Evolutionary conservation across 2,888 invertebrate genomes (phyloP), one percentile per base, ranked within the genome.

Genomic region (Cyclophora albipunctata): DNA sequence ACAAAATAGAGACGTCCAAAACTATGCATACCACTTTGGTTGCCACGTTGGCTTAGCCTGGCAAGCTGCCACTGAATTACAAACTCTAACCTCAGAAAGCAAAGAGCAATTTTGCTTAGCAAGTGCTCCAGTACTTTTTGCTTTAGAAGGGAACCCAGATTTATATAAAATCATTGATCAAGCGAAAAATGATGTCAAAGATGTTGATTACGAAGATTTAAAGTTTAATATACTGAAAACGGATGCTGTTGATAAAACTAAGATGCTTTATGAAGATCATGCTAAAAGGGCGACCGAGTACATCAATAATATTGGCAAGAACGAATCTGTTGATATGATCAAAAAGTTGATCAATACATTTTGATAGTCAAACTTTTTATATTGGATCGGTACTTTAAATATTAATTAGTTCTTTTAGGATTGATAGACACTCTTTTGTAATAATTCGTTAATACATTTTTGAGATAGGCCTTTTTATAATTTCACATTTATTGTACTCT

Each of bases 101-200:
- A 87, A 85, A 60, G 82, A 83, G 4, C 93, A 93, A 57, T 94
- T 94, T 68, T 93, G 92, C 73, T 80, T 96, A 48, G 93, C 95
- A 3, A 94, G 94, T 59, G 96, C 96, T 1, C 97, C 97, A 0
- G 93, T 96, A 0, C 89, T 96, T 52, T 95, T 95, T 56, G 95
- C 96, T 61, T 81, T 96, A 42, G 93, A 95, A 75, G 90, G 93
- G 47, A 94, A 96, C 69, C 93, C 94, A 0, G 90, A 91, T 20
- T 74, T 95, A 46, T 94, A 95, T 60, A 87, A 86, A 42, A 73
- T 84, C 0, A 86, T 88, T 51, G 91, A 93, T 63, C 92, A 91
- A 71, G 93, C 93, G 0, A 85, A 90, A 56, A 91, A 91, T 50
- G 91, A 91, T 51, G 91, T 93, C 0, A 90, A 92, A 46, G 90